These are phyloP conservation scores for Steatocranus sp. DNA, from an alignment of 2,797 vertebrate species.

Conservation along the genomic window DNA sequence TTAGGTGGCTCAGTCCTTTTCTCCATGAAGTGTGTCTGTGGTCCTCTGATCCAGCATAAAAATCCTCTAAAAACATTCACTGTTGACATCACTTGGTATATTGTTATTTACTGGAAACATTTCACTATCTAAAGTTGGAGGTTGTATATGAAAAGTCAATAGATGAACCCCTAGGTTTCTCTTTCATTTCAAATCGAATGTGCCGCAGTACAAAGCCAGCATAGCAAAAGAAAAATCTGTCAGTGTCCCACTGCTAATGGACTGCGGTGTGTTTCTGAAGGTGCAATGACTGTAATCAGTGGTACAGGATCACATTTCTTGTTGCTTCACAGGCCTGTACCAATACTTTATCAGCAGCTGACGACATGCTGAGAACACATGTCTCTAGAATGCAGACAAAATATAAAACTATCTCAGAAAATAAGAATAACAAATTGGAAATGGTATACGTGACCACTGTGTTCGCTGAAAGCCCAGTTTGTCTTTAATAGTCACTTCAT, in stretches of 20 bases:
- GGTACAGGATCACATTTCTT: neutral
- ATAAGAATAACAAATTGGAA: neutral
- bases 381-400: neutral
- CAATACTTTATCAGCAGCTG: neutral
- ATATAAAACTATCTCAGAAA: neutral
- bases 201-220: neutral
- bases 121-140: neutral
- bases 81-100: neutral
- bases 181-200: neutral
- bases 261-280: neutral
- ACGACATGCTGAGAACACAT: neutral
- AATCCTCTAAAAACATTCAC: neutral
- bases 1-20: neutral
- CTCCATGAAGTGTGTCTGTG: neutral
- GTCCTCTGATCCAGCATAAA: neutral
- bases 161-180: neutral
- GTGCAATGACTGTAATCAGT: neutral
- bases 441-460: neutral
- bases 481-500: neutral
- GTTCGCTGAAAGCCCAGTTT: neutral
- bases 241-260: neutral
- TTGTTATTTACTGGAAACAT: neutral
- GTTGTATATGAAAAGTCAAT: neutral
- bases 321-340: neutral
- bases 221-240: neutral